Percentiles rank a stretch among this genome's conserved stretches.
These are phyloP conservation scores for Aptenodytes forsteri DNA, from an alignment of 2,113 vertebrate species.

Conservation along the genomic window DNA sequence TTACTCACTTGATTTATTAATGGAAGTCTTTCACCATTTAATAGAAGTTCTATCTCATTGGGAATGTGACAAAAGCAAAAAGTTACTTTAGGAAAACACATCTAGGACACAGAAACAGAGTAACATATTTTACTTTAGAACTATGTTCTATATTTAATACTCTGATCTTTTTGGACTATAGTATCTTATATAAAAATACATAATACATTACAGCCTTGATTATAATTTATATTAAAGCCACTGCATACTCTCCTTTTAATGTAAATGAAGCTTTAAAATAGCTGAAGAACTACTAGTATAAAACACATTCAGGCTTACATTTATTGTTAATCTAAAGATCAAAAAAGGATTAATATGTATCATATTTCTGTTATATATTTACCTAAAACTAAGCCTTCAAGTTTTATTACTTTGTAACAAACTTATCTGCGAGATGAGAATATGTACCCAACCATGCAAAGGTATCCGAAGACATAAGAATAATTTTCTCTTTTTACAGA, in stretches of 20 bases:
- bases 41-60: background rate
- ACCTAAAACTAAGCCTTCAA: background rate
- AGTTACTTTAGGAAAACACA: background rate
- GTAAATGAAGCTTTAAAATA: background rate
- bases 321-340: background rate
- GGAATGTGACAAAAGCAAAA: background rate
- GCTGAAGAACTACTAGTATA: background rate
- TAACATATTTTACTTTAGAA: background rate
- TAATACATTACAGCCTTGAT: background rate
- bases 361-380: background rate
- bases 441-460: background rate
- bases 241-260: background rate
- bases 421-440: background rate
- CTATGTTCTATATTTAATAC: background rate
- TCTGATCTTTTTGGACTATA: background rate
- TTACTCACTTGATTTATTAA: background rate
- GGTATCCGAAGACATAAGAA: background rate
- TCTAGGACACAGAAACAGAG: background rate
- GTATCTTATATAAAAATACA: background rate
- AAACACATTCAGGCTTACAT: background rate
- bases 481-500: background rate
- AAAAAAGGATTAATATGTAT: background rate
- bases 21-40: background rate
- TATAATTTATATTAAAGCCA: background rate
- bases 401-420: background rate